Evolutionary conservation across 2,888 invertebrate species (phyloP).

Genomic region (Camptogramma bilineatum): DNA sequence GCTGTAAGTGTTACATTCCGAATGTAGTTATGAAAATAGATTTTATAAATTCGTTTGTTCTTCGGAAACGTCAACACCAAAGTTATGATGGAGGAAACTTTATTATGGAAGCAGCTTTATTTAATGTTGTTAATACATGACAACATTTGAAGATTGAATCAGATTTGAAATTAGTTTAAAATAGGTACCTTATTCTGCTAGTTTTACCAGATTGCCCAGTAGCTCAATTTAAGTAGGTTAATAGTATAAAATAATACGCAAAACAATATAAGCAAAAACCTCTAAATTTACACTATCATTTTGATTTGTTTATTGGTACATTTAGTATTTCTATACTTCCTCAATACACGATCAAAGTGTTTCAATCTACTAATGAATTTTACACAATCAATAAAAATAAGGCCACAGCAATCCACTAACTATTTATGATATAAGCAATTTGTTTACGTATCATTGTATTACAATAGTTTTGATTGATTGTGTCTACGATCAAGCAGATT

Average conservation of each 20-base stretch:
- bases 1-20: constrained; percentile 43
- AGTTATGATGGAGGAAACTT: constrained; percentile 3
- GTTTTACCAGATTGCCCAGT: too few species aligned
- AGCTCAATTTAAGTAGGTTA: too few species aligned
- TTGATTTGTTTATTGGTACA: too few species aligned
- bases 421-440: constrained; percentile 32
- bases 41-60: constrained; percentile 31
- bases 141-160: too few species aligned
- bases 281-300: too few species aligned
- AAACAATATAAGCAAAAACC: too few species aligned
- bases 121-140: not conserved
- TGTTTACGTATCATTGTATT: constrained; percentile 38
- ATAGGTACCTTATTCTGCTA: too few species aligned
- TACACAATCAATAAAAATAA: constrained; percentile 12
- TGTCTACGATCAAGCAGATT: constrained; percentile 31
- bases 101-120: not conserved
- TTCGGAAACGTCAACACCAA: constrained; percentile 20
- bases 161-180: too few species aligned
- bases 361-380: not conserved
- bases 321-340: too few species aligned
- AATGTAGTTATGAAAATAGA: constrained; percentile 46
- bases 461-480: constrained; percentile 37
- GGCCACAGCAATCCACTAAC: constrained; percentile 17
- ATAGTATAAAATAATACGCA: too few species aligned
- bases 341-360: too few species aligned